Percentiles rank a stretch among this genome's conserved stretches.
Evolutionary conservation across 2,113 vertebrate genomes (phyloP).

Genomic region (Porphyrio hochstetteri): DNA sequence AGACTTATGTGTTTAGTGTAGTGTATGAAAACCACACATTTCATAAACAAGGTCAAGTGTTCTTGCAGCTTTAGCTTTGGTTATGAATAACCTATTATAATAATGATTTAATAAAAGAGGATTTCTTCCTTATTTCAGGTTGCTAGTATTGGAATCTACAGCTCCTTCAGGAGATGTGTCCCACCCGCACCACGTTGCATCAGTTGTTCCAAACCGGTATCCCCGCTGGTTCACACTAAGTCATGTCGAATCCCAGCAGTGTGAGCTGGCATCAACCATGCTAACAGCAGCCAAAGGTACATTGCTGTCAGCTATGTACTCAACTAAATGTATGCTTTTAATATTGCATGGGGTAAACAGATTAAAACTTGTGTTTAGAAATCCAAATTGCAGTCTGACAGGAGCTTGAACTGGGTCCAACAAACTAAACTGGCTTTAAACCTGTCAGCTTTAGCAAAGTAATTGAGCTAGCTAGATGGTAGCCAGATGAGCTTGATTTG

Average conservation of each 20-base stretch:
- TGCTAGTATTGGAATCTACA: conserved; percentile 94
- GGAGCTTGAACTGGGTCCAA: background rate
- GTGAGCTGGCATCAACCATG: conserved; percentile 90
- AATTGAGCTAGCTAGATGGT: background rate
- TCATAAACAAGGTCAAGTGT: background rate
- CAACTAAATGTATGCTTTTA: background rate
- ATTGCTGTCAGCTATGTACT: background rate
- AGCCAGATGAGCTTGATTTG: background rate
- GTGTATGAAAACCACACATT: background rate
- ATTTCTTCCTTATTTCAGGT: conserved; percentile 75
- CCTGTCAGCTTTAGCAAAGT: background rate
- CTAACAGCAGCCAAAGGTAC: conserved; percentile 91
- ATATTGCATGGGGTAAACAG: background rate
- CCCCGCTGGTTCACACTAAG: conserved; percentile 92
- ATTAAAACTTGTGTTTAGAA: background rate
- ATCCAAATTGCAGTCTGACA: background rate
- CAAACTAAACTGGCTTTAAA: conserved; percentile 13
- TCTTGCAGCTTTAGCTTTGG: conserved; percentile 2
- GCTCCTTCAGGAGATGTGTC: conserved; percentile 89
- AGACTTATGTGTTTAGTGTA: background rate
- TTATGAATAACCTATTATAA: background rate
- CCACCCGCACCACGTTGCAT: conserved; percentile 92
- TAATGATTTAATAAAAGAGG: background rate
- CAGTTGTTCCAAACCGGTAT: conserved; percentile 92
- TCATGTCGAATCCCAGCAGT: conserved; percentile 92